These are phyloP conservation scores for Thymelicus acteon DNA, from an alignment of 2,888 invertebrate species.

Conservation along the genomic window DNA sequence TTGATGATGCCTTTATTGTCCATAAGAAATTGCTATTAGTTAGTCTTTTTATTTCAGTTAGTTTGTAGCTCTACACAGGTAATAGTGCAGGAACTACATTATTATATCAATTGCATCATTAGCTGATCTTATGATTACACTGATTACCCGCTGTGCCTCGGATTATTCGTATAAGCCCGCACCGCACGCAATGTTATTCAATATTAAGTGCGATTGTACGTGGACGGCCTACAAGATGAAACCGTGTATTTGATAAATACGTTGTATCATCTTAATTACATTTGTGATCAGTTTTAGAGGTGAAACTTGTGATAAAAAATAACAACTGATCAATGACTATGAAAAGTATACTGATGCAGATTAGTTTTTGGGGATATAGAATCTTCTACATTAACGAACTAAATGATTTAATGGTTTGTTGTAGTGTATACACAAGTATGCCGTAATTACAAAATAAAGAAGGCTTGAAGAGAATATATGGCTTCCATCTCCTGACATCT, in stretches of 20 bases:
- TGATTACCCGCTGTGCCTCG: constrained; percentile 24
- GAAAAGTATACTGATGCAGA: not conserved
- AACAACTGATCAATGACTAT: not conserved
- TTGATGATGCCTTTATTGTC: no score
- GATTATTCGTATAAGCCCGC: constrained; percentile 30
- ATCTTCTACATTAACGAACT: no score
- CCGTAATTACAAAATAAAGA: no score
- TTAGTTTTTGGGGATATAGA: no score
- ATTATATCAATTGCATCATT: constrained; percentile 34
- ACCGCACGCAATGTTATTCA: constrained; percentile 30
- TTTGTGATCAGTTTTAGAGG: not conserved
- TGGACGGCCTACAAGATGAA: constrained; percentile 24
- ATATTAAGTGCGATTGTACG: constrained; percentile 28
- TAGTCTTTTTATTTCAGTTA: not conserved
- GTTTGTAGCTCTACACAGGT: not conserved
- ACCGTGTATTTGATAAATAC: constrained; percentile 10
- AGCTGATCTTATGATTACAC: constrained; percentile 8
- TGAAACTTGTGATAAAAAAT: no score
- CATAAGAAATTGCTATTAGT: no score
- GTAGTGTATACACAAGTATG: no score
- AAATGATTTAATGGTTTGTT: no score
- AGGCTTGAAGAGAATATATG: no score
- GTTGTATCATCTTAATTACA: constrained; percentile 10
- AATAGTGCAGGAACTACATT: constrained; percentile 11
- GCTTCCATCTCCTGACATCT: no score